Conservation (phyloP, 2,113 vertebrate species). For the Condylura cristata region DNA sequence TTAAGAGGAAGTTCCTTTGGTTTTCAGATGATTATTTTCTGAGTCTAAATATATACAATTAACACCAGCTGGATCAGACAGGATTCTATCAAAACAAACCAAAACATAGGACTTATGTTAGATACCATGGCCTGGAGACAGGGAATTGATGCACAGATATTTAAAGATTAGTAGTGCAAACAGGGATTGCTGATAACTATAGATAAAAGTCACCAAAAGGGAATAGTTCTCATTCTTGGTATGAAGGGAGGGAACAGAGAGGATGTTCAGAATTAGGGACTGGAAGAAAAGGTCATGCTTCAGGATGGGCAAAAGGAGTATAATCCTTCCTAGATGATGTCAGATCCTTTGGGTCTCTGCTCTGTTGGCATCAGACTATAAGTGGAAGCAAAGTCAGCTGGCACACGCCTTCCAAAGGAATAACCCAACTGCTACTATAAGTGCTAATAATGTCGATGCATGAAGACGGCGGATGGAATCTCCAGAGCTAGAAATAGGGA, state of each 20-base stretch:
- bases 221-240: background rate
- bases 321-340: background rate
- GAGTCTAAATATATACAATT: background rate
- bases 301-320: background rate
- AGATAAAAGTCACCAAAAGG: background rate
- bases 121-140: background rate
- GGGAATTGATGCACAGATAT: background rate
- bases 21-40: conserved; percentile 16
- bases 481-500: background rate
- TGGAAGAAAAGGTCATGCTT: background rate
- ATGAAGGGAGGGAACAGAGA: background rate
- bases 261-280: background rate
- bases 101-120: background rate
- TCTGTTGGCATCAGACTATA: background rate
- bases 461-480: background rate
- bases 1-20: background rate
- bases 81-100: background rate
- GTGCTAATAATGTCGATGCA: background rate
- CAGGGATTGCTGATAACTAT: background rate
- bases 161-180: background rate
- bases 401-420: background rate
- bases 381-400: background rate
- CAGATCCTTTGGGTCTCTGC: background rate
- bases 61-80: background rate
- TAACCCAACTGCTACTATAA: background rate